phyloP scores from a whole-genome alignment of 2,888 invertebrate species.

The Tachina fera region DNA sequence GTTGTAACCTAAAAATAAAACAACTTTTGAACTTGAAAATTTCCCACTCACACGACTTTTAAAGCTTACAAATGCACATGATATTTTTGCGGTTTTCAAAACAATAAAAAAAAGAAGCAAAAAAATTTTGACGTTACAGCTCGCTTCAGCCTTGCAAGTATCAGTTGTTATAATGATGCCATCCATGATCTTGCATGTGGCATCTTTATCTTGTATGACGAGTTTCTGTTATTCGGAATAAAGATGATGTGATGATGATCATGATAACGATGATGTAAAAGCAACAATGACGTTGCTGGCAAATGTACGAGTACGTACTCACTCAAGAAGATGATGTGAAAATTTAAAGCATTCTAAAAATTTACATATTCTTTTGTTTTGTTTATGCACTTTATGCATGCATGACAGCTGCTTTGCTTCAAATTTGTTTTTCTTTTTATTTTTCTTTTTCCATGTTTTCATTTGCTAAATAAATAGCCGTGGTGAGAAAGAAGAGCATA shows the following conservation, averaged over 20 bases:
- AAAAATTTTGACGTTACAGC: background rate
- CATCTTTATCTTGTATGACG: constrained; percentile 51
- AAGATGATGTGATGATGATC: constrained; percentile 18
- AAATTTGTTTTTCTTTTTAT: constrained; percentile 1
- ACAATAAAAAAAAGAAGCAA: constrained; percentile 3
- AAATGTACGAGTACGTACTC: background rate
- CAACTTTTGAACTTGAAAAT: constrained; percentile 67
- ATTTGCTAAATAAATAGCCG: constrained; percentile 27
- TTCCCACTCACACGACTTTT: constrained; percentile 64
- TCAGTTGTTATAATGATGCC: constrained; percentile 3
- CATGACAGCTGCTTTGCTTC: background rate
- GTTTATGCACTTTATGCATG: background rate
- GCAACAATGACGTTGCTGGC: constrained; percentile 24
- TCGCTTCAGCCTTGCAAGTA: background rate
- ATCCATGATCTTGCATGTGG: constrained; percentile 37
- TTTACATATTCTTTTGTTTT: constrained; percentile 6
- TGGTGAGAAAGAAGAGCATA: background rate
- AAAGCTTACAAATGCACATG: constrained; percentile 33
- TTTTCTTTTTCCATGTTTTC: background rate
- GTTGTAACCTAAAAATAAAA: constrained; percentile 32
- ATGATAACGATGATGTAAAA: constrained; percentile 10
- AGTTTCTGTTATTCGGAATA: background rate
- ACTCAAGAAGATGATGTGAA: constrained; percentile 53
- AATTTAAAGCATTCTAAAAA: constrained; percentile 34
- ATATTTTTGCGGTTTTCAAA: constrained; percentile 26